Conservation (phyloP, 2,113 vertebrate genomes). For the Oryzias celebensis region DNA sequence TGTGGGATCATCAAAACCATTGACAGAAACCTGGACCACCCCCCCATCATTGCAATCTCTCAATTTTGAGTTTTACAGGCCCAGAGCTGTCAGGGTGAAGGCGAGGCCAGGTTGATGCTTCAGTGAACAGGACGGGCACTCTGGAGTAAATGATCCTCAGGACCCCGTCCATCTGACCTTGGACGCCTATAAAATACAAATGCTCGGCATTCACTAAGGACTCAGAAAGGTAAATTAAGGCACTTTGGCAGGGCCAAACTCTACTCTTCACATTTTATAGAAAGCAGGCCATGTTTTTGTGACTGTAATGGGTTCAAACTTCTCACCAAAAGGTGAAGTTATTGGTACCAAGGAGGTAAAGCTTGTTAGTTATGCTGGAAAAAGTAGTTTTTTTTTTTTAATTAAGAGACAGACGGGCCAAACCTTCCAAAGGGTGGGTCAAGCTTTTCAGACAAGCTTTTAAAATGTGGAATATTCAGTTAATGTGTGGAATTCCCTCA, state of each 20-base stretch:
- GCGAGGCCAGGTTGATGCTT: constrained; percentile 57
- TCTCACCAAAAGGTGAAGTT: constrained; percentile 53
- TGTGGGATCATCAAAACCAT: constrained; percentile 62
- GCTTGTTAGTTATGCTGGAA: constrained; percentile 66
- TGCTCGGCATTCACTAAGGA: constrained; percentile 49
- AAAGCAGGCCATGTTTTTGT: constrained; percentile 45
- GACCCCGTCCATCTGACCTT: constrained; percentile 66
- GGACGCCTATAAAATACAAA: constrained; percentile 63
- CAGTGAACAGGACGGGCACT: constrained; percentile 57
- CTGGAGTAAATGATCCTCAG: constrained; percentile 63
- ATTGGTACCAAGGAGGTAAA: constrained; percentile 52
- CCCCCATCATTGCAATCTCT: constrained; percentile 18
- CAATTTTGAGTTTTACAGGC: constrained; percentile 65
- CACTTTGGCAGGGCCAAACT: constrained; percentile 18
- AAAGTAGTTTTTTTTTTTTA: constrained; percentile 55
- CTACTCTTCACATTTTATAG: constrained; percentile 69
- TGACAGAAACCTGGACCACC: constrained; percentile 1
- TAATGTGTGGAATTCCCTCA: constrained; percentile 58
- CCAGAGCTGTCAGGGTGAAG: constrained; percentile 66
- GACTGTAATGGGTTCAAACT: constrained; percentile 55
- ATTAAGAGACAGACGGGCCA: constrained; percentile 66
- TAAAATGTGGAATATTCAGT: constrained; percentile 59
- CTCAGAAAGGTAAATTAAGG: constrained; percentile 65
- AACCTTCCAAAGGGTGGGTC: constrained; percentile 52
- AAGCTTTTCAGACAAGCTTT: constrained; percentile 66